These are phyloP conservation scores for Bombus cullumanus DNA, from an alignment of 1,140 invertebrate species.

Conservation along the genomic window DNA sequence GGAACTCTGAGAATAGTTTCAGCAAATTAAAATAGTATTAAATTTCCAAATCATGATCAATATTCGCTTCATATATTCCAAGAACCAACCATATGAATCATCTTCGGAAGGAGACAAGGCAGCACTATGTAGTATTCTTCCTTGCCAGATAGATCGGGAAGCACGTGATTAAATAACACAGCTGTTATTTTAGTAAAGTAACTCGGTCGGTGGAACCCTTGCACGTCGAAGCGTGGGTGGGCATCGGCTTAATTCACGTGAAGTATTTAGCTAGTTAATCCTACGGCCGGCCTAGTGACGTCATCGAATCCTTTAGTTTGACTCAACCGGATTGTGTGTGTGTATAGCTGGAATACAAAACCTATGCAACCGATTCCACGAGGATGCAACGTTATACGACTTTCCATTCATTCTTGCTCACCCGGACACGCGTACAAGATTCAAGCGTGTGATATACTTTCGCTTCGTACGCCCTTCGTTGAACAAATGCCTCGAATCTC, in stretches of 20 bases:
- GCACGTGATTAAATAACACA: constrained; percentile 55
- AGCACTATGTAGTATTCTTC: constrained; percentile 14
- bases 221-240: constrained; percentile 64
- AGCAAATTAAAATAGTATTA: neutral
- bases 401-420: constrained; percentile 13
- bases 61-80: neutral
- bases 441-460: neutral
- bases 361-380: constrained; percentile 7
- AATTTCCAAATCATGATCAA: neutral
- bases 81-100: neutral
- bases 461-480: neutral
- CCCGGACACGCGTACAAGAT: neutral
- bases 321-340: neutral
- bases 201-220: constrained; percentile 34
- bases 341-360: neutral
- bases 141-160: constrained; percentile 4
- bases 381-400: neutral
- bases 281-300: constrained; percentile 71
- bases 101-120: neutral
- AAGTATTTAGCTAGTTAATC: constrained; percentile 76
- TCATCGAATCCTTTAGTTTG: constrained; percentile 65
- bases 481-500: constrained; percentile 1
- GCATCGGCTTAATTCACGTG: constrained; percentile 74
- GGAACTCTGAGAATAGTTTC: neutral
- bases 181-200: constrained; percentile 76